These are phyloP conservation scores for Lagopus muta DNA, from an alignment of 2,113 vertebrate species.

Conservation along the genomic window DNA sequence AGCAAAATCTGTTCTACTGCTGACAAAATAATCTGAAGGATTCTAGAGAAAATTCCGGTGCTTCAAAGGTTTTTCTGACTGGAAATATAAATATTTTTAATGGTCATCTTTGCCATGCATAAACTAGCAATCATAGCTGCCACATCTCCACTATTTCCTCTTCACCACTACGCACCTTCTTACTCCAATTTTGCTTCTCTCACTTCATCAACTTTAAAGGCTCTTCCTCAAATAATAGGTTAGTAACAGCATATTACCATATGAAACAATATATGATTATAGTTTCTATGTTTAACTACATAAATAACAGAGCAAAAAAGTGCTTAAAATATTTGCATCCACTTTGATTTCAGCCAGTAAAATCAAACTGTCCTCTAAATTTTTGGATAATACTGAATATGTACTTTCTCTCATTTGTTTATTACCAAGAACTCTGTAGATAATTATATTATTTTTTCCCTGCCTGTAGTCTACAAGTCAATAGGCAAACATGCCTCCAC, in stretches of 20 bases:
- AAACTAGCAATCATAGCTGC: conserved; percentile 16
- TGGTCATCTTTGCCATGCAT: conserved; percentile 1
- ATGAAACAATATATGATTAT: conserved; percentile 46
- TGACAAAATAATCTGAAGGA: neutral
- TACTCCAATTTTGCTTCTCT: conserved; percentile 19
- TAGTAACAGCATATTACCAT: conserved; percentile 25
- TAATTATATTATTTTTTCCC: neutral
- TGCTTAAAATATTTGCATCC: conserved; percentile 75
- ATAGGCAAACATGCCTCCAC: neutral
- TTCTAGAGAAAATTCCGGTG: neutral
- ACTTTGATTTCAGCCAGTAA: conserved; percentile 77
- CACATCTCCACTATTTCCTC: neutral
- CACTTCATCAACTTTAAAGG: conserved; percentile 20
- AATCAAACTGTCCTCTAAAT: conserved; percentile 70
- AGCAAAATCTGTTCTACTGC: neutral
- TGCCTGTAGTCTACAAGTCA: neutral
- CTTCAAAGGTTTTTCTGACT: neutral
- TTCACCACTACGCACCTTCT: conserved; percentile 23
- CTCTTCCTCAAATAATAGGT: conserved; percentile 34
- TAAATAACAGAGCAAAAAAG: conserved; percentile 71
- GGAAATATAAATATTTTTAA: neutral
- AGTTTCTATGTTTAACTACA: conserved; percentile 60
- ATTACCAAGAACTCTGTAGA: neutral
- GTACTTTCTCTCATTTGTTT: conserved; percentile 37
- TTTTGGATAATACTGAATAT: conserved; percentile 78